A percentile compares a stretch with the other conserved stretches of the same genome.
phyloP scores from a whole-genome alignment of 2,888 invertebrate genomes.

The Mycalesis mineus region DNA sequence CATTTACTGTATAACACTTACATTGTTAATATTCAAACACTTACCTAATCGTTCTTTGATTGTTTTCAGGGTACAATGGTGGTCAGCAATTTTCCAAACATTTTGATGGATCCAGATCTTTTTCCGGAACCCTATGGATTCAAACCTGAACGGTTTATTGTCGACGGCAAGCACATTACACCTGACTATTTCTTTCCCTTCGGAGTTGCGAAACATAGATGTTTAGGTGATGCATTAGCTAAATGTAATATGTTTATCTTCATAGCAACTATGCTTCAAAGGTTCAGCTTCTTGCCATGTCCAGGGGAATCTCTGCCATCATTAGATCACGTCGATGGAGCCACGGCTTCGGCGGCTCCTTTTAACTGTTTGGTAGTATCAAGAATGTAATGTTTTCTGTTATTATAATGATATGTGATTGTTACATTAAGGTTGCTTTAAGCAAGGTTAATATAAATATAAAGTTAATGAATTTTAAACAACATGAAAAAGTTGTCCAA shows the following conservation, averaged over 20 bases:
- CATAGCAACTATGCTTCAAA: conserved; percentile 84
- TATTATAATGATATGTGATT: conserved; percentile 4
- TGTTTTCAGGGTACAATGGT: conserved; percentile 85
- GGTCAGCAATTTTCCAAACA: conserved; percentile 84
- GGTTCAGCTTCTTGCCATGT: conserved; percentile 81
- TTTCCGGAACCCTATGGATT: conserved; percentile 85
- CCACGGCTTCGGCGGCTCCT: conserved; percentile 86
- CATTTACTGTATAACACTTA: no score
- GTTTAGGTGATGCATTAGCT: conserved; percentile 87
- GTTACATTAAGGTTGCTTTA: not conserved
- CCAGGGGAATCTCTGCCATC: conserved; percentile 82
- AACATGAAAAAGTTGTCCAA: no score
- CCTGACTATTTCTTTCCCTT: conserved; percentile 88
- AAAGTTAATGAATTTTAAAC: no score
- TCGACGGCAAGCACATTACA: conserved; percentile 77
- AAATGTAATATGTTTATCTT: conserved; percentile 89
- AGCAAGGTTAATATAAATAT: no score
- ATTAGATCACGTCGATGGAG: conserved; percentile 84
- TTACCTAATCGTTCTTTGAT: no score
- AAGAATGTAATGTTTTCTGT: conserved; percentile 41
- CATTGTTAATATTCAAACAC: no score
- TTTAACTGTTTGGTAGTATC: conserved; percentile 82
- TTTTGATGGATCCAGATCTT: conserved; percentile 82
- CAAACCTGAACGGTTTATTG: conserved; percentile 85
- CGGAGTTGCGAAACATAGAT: conserved; percentile 87